Evolutionary conservation across 2,113 vertebrate genomes (phyloP).

Genomic region (Genyomyrus donnyi): DNA sequence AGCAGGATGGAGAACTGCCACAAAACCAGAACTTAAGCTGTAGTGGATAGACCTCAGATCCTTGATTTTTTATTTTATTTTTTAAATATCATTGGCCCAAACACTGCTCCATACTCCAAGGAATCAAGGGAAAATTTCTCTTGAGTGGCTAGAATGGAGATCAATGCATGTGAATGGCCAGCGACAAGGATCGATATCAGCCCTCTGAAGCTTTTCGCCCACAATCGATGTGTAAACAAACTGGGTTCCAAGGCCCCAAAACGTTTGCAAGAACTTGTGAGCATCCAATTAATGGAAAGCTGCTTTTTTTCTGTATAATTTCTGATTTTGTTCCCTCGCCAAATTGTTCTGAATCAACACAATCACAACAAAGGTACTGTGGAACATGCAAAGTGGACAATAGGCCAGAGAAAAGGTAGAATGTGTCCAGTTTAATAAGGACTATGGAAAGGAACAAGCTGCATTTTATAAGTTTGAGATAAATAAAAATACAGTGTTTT

Average conservation of each 20-base stretch:
- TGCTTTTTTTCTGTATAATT: not conserved
- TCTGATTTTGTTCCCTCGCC: not conserved
- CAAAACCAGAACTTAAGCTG: not conserved
- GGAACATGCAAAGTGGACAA: not conserved
- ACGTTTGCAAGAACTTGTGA: not conserved
- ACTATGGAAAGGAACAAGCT: not conserved
- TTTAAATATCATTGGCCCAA: not conserved
- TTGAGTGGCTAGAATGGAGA: not conserved
- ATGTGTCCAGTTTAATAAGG: not conserved
- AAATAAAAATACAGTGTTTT: not conserved
- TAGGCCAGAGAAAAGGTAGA: not conserved
- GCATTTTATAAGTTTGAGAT: not conserved
- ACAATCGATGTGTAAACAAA: not conserved
- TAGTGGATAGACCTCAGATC: not conserved
- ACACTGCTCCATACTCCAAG: not conserved
- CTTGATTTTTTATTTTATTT: not conserved
- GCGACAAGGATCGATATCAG: not conserved
- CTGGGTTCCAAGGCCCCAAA: not conserved
- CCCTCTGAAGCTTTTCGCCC: not conserved
- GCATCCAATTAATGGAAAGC: not conserved
- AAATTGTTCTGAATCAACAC: constrained; percentile 8
- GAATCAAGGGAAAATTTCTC: not conserved
- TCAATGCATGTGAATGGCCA: not conserved
- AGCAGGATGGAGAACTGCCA: not conserved
- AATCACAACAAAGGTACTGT: not conserved